Evolutionary conservation across 2,797 vertebrate species (phyloP), one percentile per base, ranked within the genome.

Genomic region (Danionella dracula): DNA sequence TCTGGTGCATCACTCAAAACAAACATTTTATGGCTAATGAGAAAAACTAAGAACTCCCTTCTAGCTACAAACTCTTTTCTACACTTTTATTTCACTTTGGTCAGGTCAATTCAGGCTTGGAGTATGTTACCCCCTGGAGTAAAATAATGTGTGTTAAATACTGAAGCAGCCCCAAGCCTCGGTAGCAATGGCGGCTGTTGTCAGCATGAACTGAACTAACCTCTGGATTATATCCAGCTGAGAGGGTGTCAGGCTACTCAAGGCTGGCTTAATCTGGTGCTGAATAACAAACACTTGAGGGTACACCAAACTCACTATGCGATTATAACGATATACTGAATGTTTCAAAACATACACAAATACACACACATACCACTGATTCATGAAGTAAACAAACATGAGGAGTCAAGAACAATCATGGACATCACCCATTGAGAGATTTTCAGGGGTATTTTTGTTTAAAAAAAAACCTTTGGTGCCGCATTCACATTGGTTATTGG

Each of bases 211-310:
- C 40, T 35, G 31, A 65, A 42, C 38, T 53, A 40, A 41, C 38
- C 23, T 9, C 50, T 53, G 61, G 61, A 64, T 63, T 16, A 5
- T 1, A 16, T 44, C 48, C 61, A 64, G 61, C 37, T 64, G 27
- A 42, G 13, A 64, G 35, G 11, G 48, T 51, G 37, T 50, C 35
- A 20, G 35, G 27, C 34, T 21, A 63, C 48, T 64, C 15, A 32
- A 53, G 38, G 48, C 27, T 16, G 11, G 29, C 27, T 44, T 41
- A 64, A 34, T 64, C 27, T 53, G 38, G 38, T 23, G 27, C 37
- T 53, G 48, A 23, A 53, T 53, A 53, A 31, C 48, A 64, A 64
- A 17, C 16, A 34, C 27, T n/a, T 9, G 5, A 21, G 5, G 32
- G 8, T 11, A 37, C 21, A 42, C 27, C 20, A 31, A 3, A 6